Percentiles rank a stretch among this genome's conserved stretches.
phyloP scores from a whole-genome alignment of 1,140 invertebrate genomes.

The Caligus rogercresseyi region DNA sequence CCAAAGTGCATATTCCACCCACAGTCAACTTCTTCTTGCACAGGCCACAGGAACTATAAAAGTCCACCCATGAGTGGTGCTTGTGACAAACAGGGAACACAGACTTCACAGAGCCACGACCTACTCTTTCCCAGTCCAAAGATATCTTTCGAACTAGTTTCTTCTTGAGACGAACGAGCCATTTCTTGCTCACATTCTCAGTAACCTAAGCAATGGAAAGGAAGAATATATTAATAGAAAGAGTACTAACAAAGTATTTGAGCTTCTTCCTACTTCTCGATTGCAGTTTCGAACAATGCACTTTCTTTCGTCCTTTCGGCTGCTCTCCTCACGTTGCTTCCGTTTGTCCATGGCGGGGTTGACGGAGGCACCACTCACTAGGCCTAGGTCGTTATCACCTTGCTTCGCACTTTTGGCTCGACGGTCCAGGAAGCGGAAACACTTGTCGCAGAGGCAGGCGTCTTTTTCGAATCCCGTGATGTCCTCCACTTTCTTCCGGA shows the following conservation, averaged over 20 bases:
- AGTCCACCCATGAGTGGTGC: slow-evolving; percentile 39
- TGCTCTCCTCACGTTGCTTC: not conserved
- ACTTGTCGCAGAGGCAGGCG: slow-evolving; percentile 63
- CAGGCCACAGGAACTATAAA: slow-evolving; percentile 49
- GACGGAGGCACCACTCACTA: slow-evolving; percentile 46
- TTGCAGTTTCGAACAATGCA: slow-evolving; percentile 18
- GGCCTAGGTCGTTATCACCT: slow-evolving; percentile 43
- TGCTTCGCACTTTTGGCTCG: slow-evolving; percentile 38
- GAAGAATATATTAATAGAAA: not conserved
- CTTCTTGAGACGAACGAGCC: slow-evolving; percentile 49
- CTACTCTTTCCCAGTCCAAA: slow-evolving; percentile 30
- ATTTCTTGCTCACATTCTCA: slow-evolving; percentile 45
- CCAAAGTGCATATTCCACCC: slow-evolving; percentile 31
- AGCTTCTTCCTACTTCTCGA: slow-evolving; percentile 2
- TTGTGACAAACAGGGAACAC: slow-evolving; percentile 33
- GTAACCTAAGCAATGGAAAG: slow-evolving; percentile 3
- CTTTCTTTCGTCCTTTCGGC: slow-evolving; percentile 3
- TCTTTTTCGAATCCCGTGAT: slow-evolving; percentile 40
- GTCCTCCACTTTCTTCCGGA: slow-evolving; percentile 35
- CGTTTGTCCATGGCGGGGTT: not conserved
- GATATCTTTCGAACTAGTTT: slow-evolving; percentile 48
- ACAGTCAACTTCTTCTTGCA: slow-evolving; percentile 50
- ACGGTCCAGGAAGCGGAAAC: slow-evolving; percentile 58
- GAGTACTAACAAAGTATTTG: not conserved
- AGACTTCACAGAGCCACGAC: slow-evolving; percentile 39